A percentile compares a stretch with the other conserved stretches of the same genome.
phyloP scores from a whole-genome alignment of 1,140 invertebrate species.

The Drosophila hydei region DNA sequence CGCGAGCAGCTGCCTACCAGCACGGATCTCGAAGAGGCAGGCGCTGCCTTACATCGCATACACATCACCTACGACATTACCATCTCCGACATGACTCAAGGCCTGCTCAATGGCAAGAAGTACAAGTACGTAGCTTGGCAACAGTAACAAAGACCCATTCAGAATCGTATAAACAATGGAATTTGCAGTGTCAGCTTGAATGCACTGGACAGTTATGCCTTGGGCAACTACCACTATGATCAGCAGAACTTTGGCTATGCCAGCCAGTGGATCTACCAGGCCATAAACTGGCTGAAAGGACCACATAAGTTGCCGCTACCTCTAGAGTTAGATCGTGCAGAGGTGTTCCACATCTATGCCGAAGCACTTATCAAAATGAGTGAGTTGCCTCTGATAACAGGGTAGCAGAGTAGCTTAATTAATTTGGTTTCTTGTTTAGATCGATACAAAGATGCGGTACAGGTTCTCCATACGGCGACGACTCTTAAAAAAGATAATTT shows the following conservation, averaged over 20 bases:
- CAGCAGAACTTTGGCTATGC: conserved; percentile 40
- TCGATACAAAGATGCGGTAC: conserved; percentile 56
- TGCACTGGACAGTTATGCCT: conserved; percentile 49
- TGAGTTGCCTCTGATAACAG: conserved; percentile 31
- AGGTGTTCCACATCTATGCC: conserved; percentile 53
- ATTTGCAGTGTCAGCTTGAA: conserved; percentile 43
- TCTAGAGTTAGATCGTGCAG: conserved; percentile 24
- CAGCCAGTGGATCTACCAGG: conserved; percentile 52
- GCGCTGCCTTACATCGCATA: conserved; percentile 94
- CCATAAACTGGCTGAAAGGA: conserved; percentile 21
- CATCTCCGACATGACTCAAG: conserved; percentile 92
- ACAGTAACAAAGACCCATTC: neutral
- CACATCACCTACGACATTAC: conserved; percentile 97
- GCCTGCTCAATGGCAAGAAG: conserved; percentile 92
- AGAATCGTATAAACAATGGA: neutral
- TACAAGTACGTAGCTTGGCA: conserved; percentile 87
- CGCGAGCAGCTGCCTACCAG: conserved; percentile 91
- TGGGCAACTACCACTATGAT: conserved; percentile 55
- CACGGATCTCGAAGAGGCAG: conserved; percentile 96
- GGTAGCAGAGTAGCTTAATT: neutral
- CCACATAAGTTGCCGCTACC: conserved; percentile 21
- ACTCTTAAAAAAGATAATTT: conserved; percentile 59
- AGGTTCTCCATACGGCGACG: conserved; percentile 57
- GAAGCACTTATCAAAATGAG: conserved; percentile 58
- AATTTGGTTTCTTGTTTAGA: conserved; percentile 26